These are phyloP conservation scores for Leptogaster cylindrica DNA, from an alignment of 2,888 invertebrate species.

Conservation along the genomic window DNA sequence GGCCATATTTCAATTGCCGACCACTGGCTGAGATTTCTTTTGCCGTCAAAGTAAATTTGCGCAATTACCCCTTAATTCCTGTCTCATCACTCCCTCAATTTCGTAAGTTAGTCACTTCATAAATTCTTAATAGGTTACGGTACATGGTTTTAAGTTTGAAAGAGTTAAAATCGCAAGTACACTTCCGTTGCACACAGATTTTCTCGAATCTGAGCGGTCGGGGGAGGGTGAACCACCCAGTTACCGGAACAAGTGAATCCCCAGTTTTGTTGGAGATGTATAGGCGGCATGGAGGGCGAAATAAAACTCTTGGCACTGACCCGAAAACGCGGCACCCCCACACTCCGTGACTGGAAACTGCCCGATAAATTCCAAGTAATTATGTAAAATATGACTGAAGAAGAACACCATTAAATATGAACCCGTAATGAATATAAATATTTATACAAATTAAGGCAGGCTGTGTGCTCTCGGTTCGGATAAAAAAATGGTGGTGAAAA, in stretches of 20 bases:
- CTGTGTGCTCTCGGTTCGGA: background rate
- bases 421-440: constrained; percentile 9
- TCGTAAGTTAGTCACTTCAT: too few species aligned
- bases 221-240: background rate
- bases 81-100: too few species aligned
- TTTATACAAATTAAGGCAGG: constrained; percentile 7
- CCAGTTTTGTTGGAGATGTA: too few species aligned
- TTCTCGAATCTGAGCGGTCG: background rate
- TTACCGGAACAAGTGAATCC: background rate
- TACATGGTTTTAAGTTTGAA: background rate
- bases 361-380: background rate
- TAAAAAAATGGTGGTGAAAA: background rate
- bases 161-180: background rate
- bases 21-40: too few species aligned
- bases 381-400: background rate
- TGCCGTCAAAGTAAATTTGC: too few species aligned
- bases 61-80: too few species aligned
- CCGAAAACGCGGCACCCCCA: background rate
- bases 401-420: background rate
- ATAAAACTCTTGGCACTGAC: background rate
- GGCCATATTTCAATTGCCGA: background rate
- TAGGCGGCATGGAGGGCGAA: too few species aligned
- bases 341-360: background rate
- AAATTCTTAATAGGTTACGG: background rate
- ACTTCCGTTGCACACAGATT: background rate